A percentile compares a stretch with the other conserved stretches of the same genome.
phyloP scores from a whole-genome alignment of 2,888 invertebrate species.

The Agapetus fuscipes region DNA sequence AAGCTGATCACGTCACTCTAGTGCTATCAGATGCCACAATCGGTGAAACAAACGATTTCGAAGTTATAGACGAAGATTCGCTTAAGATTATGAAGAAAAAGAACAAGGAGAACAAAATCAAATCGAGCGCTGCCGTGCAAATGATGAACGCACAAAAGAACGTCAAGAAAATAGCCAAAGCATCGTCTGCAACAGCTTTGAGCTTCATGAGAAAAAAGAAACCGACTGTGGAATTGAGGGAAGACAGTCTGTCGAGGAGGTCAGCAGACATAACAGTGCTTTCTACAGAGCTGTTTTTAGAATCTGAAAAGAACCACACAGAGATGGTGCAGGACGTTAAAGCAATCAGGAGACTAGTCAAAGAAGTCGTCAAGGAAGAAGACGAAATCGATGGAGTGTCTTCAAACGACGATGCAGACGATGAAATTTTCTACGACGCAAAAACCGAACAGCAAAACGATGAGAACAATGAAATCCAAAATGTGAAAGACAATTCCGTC shows the following conservation, averaged over 20 bases:
- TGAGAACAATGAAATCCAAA: too few relatives aligned
- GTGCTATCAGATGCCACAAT: constrained; percentile 18
- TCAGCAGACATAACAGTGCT: constrained; percentile 32
- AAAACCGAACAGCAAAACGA: too few relatives aligned
- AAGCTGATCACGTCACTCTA: constrained; percentile 7
- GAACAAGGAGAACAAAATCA: constrained; percentile 33
- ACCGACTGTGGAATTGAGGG: constrained; percentile 31
- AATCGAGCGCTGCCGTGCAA: constrained; percentile 11
- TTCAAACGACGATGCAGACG: constrained; percentile 3
- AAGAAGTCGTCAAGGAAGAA: too few relatives aligned
- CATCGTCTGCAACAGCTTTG: constrained; percentile 38
- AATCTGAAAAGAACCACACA: constrained; percentile 35
- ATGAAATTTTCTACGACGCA: constrained; percentile 18
- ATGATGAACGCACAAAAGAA: constrained; percentile 19
- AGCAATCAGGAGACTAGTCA: background rate
- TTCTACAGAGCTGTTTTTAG: constrained; percentile 36
- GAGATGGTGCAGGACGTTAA: constrained; percentile 23
- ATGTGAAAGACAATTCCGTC: too few relatives aligned
- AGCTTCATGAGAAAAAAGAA: constrained; percentile 39
- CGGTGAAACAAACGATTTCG: constrained; percentile 29
- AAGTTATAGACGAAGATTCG: constrained; percentile 28
- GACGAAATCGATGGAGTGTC: constrained; percentile 1
- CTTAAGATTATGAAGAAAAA: constrained; percentile 35
- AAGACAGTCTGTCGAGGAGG: constrained; percentile 30
- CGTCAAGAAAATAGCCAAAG: constrained; percentile 26